These are phyloP conservation scores for Pseudorasbora parva DNA, from an alignment of 2,113 vertebrate species.

Conservation along the genomic window DNA sequence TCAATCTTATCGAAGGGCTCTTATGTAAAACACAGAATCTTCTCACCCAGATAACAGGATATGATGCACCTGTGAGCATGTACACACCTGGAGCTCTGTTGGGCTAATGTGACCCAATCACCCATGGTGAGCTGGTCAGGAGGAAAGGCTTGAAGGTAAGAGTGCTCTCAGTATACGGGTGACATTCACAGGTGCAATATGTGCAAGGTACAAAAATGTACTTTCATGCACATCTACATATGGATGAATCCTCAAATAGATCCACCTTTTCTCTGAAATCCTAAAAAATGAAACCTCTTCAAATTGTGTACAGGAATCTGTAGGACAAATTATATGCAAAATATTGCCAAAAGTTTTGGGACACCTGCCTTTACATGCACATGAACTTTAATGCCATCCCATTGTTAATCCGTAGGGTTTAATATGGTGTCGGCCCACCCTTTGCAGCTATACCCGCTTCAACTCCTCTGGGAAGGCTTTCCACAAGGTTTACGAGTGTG, in stretches of 20 bases:
- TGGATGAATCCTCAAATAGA: not conserved
- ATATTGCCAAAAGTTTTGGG: too few species aligned
- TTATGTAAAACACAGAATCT: slow-evolving; percentile 39
- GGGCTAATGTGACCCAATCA: not conserved
- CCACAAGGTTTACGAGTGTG: too few species aligned
- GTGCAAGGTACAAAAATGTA: not conserved
- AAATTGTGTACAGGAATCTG: not conserved
- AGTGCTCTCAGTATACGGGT: slow-evolving; percentile 2
- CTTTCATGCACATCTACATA: not conserved
- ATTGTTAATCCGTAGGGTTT: too few species aligned
- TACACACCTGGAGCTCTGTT: slow-evolving; percentile 43
- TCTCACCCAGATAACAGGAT: slow-evolving; percentile 25
- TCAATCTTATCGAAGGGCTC: slow-evolving; percentile 60
- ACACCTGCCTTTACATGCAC: too few species aligned
- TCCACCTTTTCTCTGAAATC: not conserved
- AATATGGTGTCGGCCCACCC: too few species aligned
- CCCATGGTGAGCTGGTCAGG: not conserved
- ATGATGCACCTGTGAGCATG: slow-evolving; percentile 39
- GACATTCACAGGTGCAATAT: not conserved
- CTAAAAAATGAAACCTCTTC: not conserved
- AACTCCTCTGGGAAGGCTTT: too few species aligned
- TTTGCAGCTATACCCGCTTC: too few species aligned
- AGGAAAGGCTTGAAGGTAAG: not conserved
- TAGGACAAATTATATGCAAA: too few species aligned
- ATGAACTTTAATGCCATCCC: too few species aligned